Evolutionary conservation across 2,888 invertebrate genomes (phyloP).

Genomic region (Diabrotica balteata): DNA sequence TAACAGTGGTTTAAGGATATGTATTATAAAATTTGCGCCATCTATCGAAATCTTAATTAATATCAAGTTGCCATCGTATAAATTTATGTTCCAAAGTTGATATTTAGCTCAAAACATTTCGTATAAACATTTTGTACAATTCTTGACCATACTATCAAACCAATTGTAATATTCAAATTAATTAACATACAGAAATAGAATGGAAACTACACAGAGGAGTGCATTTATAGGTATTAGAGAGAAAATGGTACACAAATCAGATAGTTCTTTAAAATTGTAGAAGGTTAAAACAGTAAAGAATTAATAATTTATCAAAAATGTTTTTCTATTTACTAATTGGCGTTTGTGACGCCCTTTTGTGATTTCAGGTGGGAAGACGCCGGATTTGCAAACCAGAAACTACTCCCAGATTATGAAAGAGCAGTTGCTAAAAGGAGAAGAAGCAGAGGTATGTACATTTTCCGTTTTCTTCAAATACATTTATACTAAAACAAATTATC

Average conservation of each 20-base stretch:
- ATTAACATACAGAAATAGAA: no score
- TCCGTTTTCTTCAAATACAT: neutral
- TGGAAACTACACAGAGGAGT: neutral
- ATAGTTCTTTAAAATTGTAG: slow-evolving; percentile 41
- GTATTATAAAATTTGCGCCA: no score
- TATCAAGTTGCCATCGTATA: no score
- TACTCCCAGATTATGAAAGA: slow-evolving; percentile 98
- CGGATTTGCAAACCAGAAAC: slow-evolving; percentile 92
- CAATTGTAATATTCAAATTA: no score
- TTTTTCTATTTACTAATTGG: slow-evolving; percentile 46
- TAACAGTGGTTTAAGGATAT: no score
- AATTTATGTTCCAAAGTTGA: no score
- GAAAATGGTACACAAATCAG: slow-evolving; percentile 49
- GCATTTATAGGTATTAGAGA: slow-evolving; percentile 34
- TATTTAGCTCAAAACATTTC: no score
- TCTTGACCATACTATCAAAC: no score
- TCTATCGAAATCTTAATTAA: no score
- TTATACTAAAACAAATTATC: neutral
- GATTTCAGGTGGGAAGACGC: slow-evolving; percentile 95
- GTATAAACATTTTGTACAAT: no score
- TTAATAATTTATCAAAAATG: slow-evolving; percentile 42
- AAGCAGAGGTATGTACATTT: slow-evolving; percentile 78
- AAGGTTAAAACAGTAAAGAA: slow-evolving; percentile 36
- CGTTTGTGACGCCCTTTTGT: slow-evolving; percentile 46
- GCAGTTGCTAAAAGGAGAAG: slow-evolving; percentile 87